phyloP scores from a whole-genome alignment of 2,888 invertebrate species.

The Sialis fuliginosa region DNA sequence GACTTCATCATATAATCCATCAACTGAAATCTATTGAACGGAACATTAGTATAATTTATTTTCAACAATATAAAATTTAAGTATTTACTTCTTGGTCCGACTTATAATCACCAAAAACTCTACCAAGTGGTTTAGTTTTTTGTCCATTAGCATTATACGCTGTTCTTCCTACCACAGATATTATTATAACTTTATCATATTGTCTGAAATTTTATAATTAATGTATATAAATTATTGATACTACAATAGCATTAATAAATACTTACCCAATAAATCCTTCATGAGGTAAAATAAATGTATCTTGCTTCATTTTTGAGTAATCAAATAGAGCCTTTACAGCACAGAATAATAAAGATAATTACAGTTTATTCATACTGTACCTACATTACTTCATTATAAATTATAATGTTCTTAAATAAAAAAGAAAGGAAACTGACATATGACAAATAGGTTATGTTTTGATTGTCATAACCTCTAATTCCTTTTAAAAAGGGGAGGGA shows the following conservation, averaged over 20 bases:
- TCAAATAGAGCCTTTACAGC: too few species aligned
- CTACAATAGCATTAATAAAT: background rate
- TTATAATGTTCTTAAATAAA: too few species aligned
- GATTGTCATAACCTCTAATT: too few species aligned
- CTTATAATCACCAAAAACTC: constrained; percentile 29
- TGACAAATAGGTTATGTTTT: too few species aligned
- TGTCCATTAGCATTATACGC: constrained; percentile 40
- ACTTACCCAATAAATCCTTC: background rate
- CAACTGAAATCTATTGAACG: constrained; percentile 18
- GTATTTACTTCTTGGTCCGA: constrained; percentile 11
- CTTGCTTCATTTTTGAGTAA: constrained; percentile 3
- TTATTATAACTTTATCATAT: constrained; percentile 41
- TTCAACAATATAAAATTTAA: background rate
- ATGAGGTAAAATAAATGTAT: constrained; percentile 2
- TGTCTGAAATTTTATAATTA: constrained; percentile 8
- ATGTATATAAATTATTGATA: background rate
- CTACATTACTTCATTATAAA: too few species aligned
- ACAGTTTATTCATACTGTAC: too few species aligned
- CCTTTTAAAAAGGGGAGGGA: too few species aligned
- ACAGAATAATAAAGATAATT: too few species aligned
- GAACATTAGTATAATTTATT: background rate
- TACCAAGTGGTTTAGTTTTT: constrained; percentile 41
- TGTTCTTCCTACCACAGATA: constrained; percentile 56
- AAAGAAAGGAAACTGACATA: too few species aligned
- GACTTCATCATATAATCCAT: constrained; percentile 30